phyloP scores from a whole-genome alignment of 2,888 invertebrate species.

The Encarsia formosa region DNA sequence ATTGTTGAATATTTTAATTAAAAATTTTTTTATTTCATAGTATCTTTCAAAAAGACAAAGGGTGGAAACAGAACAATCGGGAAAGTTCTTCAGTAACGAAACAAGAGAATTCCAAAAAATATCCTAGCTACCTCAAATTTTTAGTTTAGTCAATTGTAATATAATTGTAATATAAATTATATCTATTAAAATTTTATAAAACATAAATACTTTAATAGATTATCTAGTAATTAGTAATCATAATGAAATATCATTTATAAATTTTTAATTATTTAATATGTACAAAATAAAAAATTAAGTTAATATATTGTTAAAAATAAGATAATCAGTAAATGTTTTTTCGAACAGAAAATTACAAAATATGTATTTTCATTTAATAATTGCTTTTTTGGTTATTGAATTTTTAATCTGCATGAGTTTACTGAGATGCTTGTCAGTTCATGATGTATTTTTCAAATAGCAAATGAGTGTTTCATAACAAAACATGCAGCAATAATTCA shows the following conservation, averaged over 20 bases:
- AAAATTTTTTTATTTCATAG: constrained; percentile 1
- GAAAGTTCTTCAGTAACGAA: constrained; percentile 3
- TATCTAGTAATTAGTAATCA: not conserved
- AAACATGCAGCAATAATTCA: too few relatives aligned
- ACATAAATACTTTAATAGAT: constrained; percentile 4
- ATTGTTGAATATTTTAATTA: not conserved
- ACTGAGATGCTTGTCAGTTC: too few relatives aligned
- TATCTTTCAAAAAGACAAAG: constrained; percentile 11
- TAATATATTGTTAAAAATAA: too few relatives aligned
- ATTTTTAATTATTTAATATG: not conserved
- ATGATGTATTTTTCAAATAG: too few relatives aligned
- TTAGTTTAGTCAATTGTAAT: constrained; percentile 17
- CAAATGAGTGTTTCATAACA: too few relatives aligned
- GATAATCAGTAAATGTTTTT: too few relatives aligned
- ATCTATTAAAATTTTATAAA: constrained; percentile 12
- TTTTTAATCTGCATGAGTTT: too few relatives aligned
- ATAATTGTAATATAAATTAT: constrained; percentile 23
- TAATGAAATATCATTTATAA: not conserved
- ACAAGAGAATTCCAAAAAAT: constrained; percentile 11
- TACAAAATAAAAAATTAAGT: too few relatives aligned
- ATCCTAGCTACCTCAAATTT: constrained; percentile 8
- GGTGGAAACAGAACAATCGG: constrained; percentile 13
- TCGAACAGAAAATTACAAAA: too few relatives aligned
- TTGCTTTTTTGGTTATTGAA: too few relatives aligned
- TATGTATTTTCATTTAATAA: too few relatives aligned